Conservation (phyloP, 2,888 invertebrate species). For the Norana najaformis region DNA sequence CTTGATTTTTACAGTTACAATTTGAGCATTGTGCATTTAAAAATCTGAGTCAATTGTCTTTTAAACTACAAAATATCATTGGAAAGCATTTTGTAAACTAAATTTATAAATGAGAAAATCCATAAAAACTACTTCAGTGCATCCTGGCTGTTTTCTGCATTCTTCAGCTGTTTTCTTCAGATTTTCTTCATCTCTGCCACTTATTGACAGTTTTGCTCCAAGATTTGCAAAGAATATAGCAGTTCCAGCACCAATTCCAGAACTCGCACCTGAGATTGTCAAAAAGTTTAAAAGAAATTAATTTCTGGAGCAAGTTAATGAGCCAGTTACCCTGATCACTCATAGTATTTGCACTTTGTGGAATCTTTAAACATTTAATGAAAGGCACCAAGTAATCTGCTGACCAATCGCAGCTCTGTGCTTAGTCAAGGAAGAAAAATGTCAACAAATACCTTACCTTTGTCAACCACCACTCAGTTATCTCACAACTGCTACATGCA, state of each 20-base stretch:
- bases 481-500: no score
- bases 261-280: slow-evolving; percentile 54
- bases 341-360: not conserved
- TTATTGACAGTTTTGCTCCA: slow-evolving; percentile 56
- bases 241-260: slow-evolving; percentile 60
- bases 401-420: not conserved
- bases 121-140: slow-evolving; percentile 15
- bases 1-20: not conserved
- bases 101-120: not conserved
- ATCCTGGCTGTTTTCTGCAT: slow-evolving; percentile 46
- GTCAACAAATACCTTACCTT: no score
- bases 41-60: not conserved
- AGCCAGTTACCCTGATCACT: not conserved
- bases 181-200: slow-evolving; percentile 57
- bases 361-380: not conserved
- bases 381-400: not conserved
- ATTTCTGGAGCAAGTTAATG: not conserved
- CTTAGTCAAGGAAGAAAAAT: no score
- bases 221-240: slow-evolving; percentile 58
- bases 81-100: not conserved
- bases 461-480: no score
- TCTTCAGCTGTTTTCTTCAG: slow-evolving; percentile 51
- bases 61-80: not conserved
- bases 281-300: not conserved
- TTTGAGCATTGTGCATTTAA: not conserved